Percentiles rank a stretch among this genome's conserved stretches.
phyloP scores from a whole-genome alignment of 2,888 invertebrate genomes.

The Amphipyra tragopoginis region DNA sequence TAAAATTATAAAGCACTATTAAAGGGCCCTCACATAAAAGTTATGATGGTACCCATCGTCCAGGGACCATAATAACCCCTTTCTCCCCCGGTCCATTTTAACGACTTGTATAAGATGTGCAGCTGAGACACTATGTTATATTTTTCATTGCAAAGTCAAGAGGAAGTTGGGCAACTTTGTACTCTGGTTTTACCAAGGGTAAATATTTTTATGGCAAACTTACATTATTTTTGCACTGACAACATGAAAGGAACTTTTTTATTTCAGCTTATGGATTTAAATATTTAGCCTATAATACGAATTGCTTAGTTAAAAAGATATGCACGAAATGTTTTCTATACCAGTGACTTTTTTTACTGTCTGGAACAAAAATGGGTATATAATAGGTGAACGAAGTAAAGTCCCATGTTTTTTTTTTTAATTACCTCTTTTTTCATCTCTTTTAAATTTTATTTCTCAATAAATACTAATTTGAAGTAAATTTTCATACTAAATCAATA shows the following conservation, averaged over 20 bases:
- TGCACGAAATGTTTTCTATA: too few species aligned
- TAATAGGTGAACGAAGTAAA: too few species aligned
- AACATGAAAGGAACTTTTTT: background rate
- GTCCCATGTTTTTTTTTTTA: too few species aligned
- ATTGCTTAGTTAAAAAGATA: too few species aligned
- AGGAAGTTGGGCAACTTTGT: conserved; percentile 33
- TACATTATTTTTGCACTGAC: conserved; percentile 17
- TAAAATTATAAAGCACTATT: conserved; percentile 46
- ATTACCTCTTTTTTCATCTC: too few species aligned
- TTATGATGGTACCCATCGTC: conserved; percentile 38
- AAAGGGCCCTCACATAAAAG: conserved; percentile 49
- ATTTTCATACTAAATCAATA: too few species aligned
- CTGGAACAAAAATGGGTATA: too few species aligned
- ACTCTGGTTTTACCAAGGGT: conserved; percentile 17
- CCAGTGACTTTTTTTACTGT: too few species aligned
- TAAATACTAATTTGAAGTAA: too few species aligned
- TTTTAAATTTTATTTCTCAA: too few species aligned
- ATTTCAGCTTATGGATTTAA: too few species aligned
- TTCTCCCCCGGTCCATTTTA: conserved; percentile 48
- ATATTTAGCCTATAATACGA: too few species aligned
- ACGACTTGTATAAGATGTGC: conserved; percentile 45
- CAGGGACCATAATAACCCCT: conserved; percentile 45
- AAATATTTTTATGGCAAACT: conserved; percentile 16
- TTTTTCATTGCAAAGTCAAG: conserved; percentile 44
- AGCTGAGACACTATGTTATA: conserved; percentile 48